Base-by-base conservation (phyloP, 1,140 invertebrate species). In the Aphelinus atriplicis region DNA sequence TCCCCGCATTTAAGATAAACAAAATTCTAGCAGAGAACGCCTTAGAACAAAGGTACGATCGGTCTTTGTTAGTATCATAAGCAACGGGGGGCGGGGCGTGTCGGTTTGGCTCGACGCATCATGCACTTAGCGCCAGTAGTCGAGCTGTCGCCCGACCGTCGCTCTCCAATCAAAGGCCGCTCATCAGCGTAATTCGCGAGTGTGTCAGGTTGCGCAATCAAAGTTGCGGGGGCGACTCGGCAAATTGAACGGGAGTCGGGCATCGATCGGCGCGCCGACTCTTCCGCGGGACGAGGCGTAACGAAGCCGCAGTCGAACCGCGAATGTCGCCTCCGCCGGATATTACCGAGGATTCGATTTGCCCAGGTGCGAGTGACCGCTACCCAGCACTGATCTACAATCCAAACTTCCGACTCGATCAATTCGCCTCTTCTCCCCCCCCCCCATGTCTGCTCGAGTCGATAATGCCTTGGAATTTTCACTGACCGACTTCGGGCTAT, bases 341-440 rank as follows among this genome's bases (percentile, higher is more conserved):
- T 82, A 85, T 84, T 26, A 26, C 26, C 26, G 26, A 26, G 26
- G 26, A 26, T 26, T 85, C 79, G 83, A 84, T 84, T 85, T 83
- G 73, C 69, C 3, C 57, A 51, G 47, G 55, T 60, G 63, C 26
- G 26, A 26, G 26, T 26, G 26, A 26, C 26, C 26, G 26, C 26
- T 26, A 26, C 26, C 26, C 26, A 26, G 26, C 26, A 26, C 26
- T 26, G 26, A 26, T 26, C 26, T 26, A 26, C 26, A 26, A 26
- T 26, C 26, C 26, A 26, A 26, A 26, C 26, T 26, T 26, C 26
- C 43, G 69, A 48, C n/a, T 72, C 42, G 43, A 46, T 70, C 42
- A 61, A 60, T 70, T 26, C 26, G 26, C 26, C 26, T 26, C 26
- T 0, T 26, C 26, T 0, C 26, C 26, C 26, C 26, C 26, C 26